phyloP scores from a whole-genome alignment of 2,888 invertebrate species.

The Pachliopta kotzebuea region DNA sequence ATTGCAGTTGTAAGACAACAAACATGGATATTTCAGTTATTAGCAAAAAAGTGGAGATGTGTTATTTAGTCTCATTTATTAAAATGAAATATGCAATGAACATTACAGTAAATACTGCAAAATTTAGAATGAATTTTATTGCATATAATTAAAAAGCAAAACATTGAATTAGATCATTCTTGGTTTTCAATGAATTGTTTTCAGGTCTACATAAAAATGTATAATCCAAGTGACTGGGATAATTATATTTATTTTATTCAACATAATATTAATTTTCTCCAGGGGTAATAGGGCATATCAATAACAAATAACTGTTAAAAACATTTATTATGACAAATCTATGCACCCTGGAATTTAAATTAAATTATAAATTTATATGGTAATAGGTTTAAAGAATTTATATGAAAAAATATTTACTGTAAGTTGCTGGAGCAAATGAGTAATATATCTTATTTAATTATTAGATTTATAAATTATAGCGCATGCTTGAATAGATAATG shows the following conservation, averaged over 20 bases:
- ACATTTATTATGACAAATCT: constrained; percentile 16
- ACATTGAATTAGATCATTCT: neutral
- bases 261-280: constrained; percentile 2
- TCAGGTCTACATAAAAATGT: neutral
- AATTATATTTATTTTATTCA: constrained; percentile 4
- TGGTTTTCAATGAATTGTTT: neutral
- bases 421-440: constrained; percentile 63
- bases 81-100: neutral
- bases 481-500: constrained; percentile 15
- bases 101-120: neutral
- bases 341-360: constrained; percentile 11
- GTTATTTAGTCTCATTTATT: neutral
- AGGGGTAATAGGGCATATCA: constrained; percentile 12
- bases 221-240: constrained; percentile 12
- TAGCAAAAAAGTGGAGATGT: constrained; percentile 16
- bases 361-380: constrained; percentile 10
- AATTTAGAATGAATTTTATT: constrained; percentile 9
- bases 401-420: constrained; percentile 54
- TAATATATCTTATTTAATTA: constrained; percentile 60
- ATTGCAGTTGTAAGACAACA: constrained; percentile 27
- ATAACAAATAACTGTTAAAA: constrained; percentile 23
- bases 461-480: constrained; percentile 33
- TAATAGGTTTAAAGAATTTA: constrained; percentile 34
- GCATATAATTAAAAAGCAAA: constrained; percentile 10
- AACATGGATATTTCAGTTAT: constrained; percentile 22